Evolutionary conservation across 1,140 invertebrate species (phyloP), one percentile per base, ranked within the genome.

Genomic region (Zaprionus taronus): DNA sequence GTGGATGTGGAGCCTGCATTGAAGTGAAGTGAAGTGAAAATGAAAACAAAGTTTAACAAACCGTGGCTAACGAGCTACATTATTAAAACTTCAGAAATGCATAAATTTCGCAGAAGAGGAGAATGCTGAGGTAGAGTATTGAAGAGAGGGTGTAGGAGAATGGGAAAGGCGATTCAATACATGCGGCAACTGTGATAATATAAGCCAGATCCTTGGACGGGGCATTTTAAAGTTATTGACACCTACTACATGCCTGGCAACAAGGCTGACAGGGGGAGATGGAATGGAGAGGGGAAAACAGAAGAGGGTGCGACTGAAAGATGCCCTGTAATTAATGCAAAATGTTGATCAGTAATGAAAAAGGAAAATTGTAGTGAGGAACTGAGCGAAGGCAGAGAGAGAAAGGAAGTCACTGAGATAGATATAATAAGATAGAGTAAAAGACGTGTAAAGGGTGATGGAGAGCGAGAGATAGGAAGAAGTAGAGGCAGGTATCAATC

Each of bases 11-110:
- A 51, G 62, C 68, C 63, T 53, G 72, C 56, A 65, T 74, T 90
- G 70, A 90, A 80, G 85, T 90, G 72, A 90, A 90, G 85, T 83
- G 81, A 90, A 90, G 85, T 90, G 85, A 90, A 90, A 90, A 90
- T 90, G 85, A 90, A 90, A 90, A 90, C 85, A 90, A 90, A 90
- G 86, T 90, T 90, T 90, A 90, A 90, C 85, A 90, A 90, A 90
- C 86, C 85, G 86, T 90, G 76, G 85, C 85, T 90, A 90, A 90
- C 85, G 85, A 90, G 85, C 86, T 91, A 85, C 86, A 90, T 90
- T 90, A 90, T 90, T 90, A 90, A 90, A 90, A 90, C 82, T 90
- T 90, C 77, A 90, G 82, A 90, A 90, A 91, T 90, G 85, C 85
- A 90, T 90, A 90, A 90, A 90, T 90, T 90, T 90, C 58, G 53